Evolutionary conservation across 2,797 vertebrate genomes (phyloP).

Genomic region (Chloroceryle inda): DNA sequence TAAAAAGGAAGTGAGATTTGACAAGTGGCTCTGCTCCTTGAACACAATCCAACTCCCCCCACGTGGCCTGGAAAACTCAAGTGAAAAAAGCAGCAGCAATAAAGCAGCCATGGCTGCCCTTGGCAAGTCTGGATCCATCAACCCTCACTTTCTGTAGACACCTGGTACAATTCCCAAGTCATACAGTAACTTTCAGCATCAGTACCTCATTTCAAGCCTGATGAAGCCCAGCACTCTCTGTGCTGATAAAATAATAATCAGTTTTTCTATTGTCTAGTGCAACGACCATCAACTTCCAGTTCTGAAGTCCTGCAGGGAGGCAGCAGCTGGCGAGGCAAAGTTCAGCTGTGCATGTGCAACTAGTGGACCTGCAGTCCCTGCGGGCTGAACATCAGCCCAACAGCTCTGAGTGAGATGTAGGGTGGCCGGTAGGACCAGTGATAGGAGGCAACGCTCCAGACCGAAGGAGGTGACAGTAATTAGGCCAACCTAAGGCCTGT

Average conservation of each 20-base stretch:
- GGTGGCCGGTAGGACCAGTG: not conserved
- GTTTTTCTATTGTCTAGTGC: not conserved
- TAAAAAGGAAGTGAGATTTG: not conserved
- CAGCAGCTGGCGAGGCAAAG: not conserved
- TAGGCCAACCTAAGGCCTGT: not conserved
- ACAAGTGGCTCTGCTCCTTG: not conserved
- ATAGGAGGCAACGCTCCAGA: not conserved
- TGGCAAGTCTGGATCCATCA: not conserved
- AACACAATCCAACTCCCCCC: not conserved
- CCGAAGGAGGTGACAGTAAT: not conserved
- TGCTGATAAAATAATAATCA: not conserved
- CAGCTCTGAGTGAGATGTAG: accelerated
- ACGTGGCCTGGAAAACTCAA: accelerated
- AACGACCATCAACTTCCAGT: not conserved
- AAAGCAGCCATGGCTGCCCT: not conserved
- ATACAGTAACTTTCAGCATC: accelerated
- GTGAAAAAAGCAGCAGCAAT: not conserved
- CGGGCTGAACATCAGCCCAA: not conserved
- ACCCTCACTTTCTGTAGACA: not conserved
- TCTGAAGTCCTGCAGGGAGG: not conserved
- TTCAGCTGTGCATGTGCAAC: not conserved
- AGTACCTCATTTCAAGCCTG: not conserved
- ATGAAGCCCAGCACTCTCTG: not conserved
- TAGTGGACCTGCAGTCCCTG: accelerated
- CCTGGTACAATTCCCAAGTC: not conserved